Evolutionary conservation across 2,113 vertebrate species (phyloP), one percentile per base, ranked within the genome.

Genomic region (Leuciscus idus): DNA sequence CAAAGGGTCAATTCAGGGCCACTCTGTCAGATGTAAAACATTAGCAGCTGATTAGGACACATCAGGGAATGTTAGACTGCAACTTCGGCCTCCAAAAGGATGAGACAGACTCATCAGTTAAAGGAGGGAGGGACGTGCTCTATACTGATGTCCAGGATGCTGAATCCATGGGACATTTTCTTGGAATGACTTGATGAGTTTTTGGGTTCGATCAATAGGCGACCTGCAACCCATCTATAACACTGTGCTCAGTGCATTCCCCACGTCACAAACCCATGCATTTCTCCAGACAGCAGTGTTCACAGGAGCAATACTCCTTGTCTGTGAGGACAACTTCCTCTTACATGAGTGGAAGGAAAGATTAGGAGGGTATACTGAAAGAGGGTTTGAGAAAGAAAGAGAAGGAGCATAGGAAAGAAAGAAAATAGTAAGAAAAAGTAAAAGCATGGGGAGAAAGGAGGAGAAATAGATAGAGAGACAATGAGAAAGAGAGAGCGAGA

Each of bases 111-210:
- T 85, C 83, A 87, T 92, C 89, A 84, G 86, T 79, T 89, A 81
- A 81, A 84, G 48, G 59, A 81, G 83, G 76, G 84, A 83, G 52
- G 61, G 64, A 82, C 17, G 59, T 74, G 85, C 52, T 79, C 33
- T 59, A 70, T 76, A 68, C 72, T 79, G 23, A 81, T 76, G 82
- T 68, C 77, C 73, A 52, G 64, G 55, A 82, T 86, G 84, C 70
- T 59, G 66, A 85, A 90, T 91, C 84, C 87, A 85, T 90, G 77
- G 88, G 86, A 91, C 89, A 50, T 87, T 90, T 93, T 93, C 89
- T 85, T 86, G 83, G 90, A 93, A 90, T 83, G 84, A 87, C 89
- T 89, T 92, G 89, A 93, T 94, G 90, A 91, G 90, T 93, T 93
- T 91, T 89, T 52, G 77, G 88, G 57, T 59, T 61, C 19, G 80